A percentile compares a stretch with the other conserved stretches of the same genome.
Conservation (phyloP, 2,797 vertebrate species). For the Phalanger gymnotis region DNA sequence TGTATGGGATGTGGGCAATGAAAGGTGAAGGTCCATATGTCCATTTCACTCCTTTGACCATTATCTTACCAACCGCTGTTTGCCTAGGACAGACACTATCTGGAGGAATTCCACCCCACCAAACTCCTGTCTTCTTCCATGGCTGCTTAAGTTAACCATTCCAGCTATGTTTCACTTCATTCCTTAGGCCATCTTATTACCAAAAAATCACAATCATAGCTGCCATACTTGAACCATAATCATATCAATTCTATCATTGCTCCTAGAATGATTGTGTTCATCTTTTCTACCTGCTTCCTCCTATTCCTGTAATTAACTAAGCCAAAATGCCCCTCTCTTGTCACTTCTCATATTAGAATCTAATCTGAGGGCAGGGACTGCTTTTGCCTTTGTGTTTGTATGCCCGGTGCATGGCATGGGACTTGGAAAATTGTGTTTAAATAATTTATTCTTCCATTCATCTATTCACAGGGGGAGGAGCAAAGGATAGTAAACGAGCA, state of each 20-base stretch:
- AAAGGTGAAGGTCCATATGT: neutral
- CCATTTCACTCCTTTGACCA: neutral
- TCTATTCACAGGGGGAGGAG: neutral
- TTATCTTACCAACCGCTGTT: neutral
- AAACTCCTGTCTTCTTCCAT: neutral
- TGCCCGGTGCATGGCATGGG: neutral
- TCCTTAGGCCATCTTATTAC: neutral
- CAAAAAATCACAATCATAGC: neutral
- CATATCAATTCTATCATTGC: neutral
- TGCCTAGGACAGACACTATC: neutral
- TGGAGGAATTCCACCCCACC: neutral
- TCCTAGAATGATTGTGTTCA: neutral
- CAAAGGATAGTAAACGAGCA: neutral
- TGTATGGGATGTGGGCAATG: neutral
- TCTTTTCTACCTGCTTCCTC: neutral
- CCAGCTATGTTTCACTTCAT: neutral
- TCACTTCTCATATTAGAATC: neutral
- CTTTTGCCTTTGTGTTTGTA: neutral
- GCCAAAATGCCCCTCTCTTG: neutral
- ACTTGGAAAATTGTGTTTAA: neutral
- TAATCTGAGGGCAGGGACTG: neutral
- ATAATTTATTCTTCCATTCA: neutral
- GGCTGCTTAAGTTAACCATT: neutral
- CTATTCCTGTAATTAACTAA: neutral
- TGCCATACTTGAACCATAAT: neutral